Percentiles rank a stretch among this genome's conserved stretches.
phyloP scores from a whole-genome alignment of 2,888 invertebrate species.

The Zygaena filipendulae region DNA sequence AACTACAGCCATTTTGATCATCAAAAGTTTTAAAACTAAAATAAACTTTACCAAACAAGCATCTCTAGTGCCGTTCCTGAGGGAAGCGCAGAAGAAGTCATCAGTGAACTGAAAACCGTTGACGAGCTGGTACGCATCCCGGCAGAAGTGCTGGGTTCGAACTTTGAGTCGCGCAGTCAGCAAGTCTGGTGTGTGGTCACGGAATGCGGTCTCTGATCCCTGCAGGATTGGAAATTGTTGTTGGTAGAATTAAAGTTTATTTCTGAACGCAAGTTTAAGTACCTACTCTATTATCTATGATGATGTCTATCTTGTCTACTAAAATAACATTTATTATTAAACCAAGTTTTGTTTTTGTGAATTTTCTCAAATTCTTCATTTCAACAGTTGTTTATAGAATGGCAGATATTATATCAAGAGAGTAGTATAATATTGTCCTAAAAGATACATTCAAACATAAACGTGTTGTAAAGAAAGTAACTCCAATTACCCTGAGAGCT shows the following conservation, averaged over 20 bases:
- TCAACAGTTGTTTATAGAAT: no score
- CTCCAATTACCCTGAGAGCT: slow-evolving; percentile 38
- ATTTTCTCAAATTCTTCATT: no score
- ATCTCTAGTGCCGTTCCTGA: slow-evolving; percentile 52
- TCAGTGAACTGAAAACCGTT: slow-evolving; percentile 51
- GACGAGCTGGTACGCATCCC: slow-evolving; percentile 53
- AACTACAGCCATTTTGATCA: no score
- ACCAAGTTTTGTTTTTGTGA: no score
- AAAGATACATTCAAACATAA: no score
- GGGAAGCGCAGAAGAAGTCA: slow-evolving; percentile 57
- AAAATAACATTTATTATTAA: no score
- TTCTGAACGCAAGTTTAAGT: no score
- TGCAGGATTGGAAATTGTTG: slow-evolving; percentile 17
- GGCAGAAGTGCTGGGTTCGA: slow-evolving; percentile 45
- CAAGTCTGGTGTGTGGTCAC: slow-evolving; percentile 43
- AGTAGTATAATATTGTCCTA: no score
- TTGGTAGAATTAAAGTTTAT: not conserved
- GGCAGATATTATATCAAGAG: no score
- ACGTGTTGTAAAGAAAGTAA: no score
- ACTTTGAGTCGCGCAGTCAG: slow-evolving; percentile 45
- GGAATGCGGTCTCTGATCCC: slow-evolving; percentile 44
- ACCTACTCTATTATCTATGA: no score
- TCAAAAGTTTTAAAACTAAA: not conserved
- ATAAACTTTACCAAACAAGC: slow-evolving; percentile 40
- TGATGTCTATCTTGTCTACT: no score